A percentile compares a stretch with the other conserved stretches of the same genome.
phyloP scores from a whole-genome alignment of 2,113 vertebrate genomes.

The Apaloderma vittatum region DNA sequence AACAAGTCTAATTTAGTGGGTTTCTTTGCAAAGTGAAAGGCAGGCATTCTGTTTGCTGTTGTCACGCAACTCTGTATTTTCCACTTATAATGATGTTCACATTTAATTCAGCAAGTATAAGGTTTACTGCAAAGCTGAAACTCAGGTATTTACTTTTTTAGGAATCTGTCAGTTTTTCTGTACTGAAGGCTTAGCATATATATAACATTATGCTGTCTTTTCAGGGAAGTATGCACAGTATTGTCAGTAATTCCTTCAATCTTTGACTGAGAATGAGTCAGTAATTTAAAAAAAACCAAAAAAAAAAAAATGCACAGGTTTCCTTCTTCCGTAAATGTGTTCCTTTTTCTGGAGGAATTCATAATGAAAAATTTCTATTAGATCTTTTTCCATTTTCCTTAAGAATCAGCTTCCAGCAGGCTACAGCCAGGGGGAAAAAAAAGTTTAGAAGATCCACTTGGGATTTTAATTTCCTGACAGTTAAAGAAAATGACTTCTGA shows the following conservation, averaged over 20 bases:
- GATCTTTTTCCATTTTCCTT: background rate
- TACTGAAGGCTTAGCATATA: background rate
- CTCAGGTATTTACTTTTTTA: background rate
- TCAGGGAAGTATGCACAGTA: background rate
- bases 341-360: background rate
- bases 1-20: slow-evolving; percentile 17
- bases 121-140: background rate
- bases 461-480: background rate
- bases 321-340: background rate
- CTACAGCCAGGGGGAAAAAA: background rate
- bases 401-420: background rate
- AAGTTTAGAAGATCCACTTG: background rate
- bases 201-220: background rate
- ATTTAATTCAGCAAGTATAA: background rate
- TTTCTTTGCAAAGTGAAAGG: background rate
- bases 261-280: background rate
- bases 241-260: background rate
- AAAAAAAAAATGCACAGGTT: background rate
- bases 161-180: background rate
- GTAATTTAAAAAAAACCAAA: background rate
- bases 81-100: background rate
- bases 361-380: background rate
- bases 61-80: background rate
- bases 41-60: background rate
- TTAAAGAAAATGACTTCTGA: background rate